Base-by-base conservation (phyloP, 1,140 invertebrate species). In the Drosophila leontia region DNA sequence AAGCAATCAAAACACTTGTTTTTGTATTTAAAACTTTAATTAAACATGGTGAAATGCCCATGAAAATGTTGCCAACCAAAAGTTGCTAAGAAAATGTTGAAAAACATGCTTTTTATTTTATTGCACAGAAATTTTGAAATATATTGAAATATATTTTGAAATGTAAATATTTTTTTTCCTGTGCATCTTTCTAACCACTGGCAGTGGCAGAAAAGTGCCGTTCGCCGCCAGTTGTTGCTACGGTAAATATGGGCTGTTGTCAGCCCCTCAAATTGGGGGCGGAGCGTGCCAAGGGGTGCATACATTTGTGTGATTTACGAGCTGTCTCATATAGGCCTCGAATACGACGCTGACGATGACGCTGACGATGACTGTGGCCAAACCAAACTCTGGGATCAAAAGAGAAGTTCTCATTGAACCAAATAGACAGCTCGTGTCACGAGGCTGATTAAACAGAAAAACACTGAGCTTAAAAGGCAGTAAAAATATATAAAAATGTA, bases 281-380 rank as follows among this genome's bases (percentile, higher is more conserved):
- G 45, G 39, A 23, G 80, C 58, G 59, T 79, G 62, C 53, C 65
- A 58, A 53, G 75, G 85, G 86, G 85, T 90, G 85, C 86, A 90
- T 90, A 90, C 75, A 90, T 90, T 90, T 90, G 67, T 60, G 81
- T 85, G 85, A 90, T 90, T 90, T 90, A 90, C 85, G 82, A 90
- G 86, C 82, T 90, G 85, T 80, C 85, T 68, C 83, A 79, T 68
- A 85, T 59, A 86, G 51, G 57, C 61, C 63, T 64, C 53, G 61
- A 70, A 78, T 61, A 77, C 41, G 44, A 42, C 8, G 26, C 32
- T 26, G 39, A 47, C 56, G 32, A 76, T 51, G 61, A 58, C 63
- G 39, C 26, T 34, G 45, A 48, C 59, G 37, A 76, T 61, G 61
- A 67, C 67, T 70, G 48, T 29, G 67, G 39, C 67, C 62, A 45